Base-by-base conservation (phyloP, 2,113 vertebrate species). In the Onychostruthus taczanowskii region DNA sequence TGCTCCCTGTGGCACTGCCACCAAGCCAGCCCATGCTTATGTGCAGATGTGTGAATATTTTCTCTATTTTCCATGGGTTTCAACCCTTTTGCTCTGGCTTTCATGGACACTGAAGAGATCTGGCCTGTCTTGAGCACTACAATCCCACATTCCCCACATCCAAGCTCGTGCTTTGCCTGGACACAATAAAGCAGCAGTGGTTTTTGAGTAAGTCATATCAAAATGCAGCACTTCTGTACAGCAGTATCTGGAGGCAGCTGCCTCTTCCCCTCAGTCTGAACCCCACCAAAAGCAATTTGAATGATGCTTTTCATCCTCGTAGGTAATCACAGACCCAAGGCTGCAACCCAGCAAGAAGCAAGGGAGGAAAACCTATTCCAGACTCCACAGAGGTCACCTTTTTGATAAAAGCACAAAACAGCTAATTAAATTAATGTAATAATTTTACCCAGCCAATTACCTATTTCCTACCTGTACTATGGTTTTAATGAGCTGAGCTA, bases 391-490 rank as follows among this genome's bases (percentile, higher is more conserved):
- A 97, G 95, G 96, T 96, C 97, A 96, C 89, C 96, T 96, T 96
- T 95, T 94, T 86, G 90, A 94, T 88, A 93, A 90, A 93, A 92
- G 85, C 85, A 87, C 83, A 87, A 95, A 94, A 13, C 66, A 87
- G 89, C 89, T 97, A 94, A 97, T 97, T 95, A 94, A 96, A 96
- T 96, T 96, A 95, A 94, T 91, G 94, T 94, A 84, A 92, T 96
- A 94, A 95, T 93, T 90, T 80, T 86, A 80, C 62, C 69, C 52
- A 95, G 63, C 55, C 94, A 91, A 93, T 93, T 95, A 93, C 68
- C 63, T 86, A 59, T 93, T 97, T 96, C 52, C 91, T 96, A 92
- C 94, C 92, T 96, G 56, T 64, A 82, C 68, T 83, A 41, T 62
- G 44, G 46, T 85, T 47, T 92, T 95, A 97, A 97, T 93, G 91